Percentiles rank a stretch among this genome's conserved stretches.
These are phyloP conservation scores for Eremophila alpestris DNA, from an alignment of 2,797 vertebrate species.

Conservation along the genomic window DNA sequence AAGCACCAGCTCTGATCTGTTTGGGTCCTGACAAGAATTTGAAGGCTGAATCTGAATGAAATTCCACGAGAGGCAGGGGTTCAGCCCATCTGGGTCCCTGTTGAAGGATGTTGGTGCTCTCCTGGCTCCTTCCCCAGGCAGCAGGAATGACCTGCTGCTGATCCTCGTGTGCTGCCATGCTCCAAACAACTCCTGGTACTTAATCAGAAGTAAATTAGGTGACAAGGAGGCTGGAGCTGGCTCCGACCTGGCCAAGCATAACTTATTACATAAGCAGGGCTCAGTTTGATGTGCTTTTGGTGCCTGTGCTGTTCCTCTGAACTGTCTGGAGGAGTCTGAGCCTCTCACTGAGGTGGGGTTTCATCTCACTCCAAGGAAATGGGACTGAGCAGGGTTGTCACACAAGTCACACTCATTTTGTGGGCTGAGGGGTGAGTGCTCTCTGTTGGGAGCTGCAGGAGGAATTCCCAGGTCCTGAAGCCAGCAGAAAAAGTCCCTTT, in stretches of 20 bases:
- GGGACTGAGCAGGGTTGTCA: not conserved
- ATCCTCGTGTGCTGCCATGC: not conserved
- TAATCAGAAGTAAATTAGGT: conserved; percentile 51
- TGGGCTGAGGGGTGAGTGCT: not conserved
- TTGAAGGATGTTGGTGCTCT: not conserved
- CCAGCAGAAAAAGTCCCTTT: not conserved
- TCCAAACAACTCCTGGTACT: not conserved
- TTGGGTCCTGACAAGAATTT: not conserved
- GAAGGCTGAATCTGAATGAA: not conserved
- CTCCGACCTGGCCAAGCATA: conserved; percentile 14
- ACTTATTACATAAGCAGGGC: not conserved
- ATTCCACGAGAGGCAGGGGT: not conserved
- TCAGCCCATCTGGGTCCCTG: not conserved
- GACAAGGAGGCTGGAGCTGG: not conserved
- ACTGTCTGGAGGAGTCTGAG: not conserved
- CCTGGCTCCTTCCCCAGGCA: not conserved
- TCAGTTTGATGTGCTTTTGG: not conserved
- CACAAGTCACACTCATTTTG: accelerated
- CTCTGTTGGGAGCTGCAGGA: not conserved
- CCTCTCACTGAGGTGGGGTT: accelerated
- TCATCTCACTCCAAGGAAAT: not conserved
- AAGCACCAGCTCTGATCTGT: not conserved
- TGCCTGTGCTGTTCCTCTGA: not conserved
- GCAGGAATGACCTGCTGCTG: not conserved
- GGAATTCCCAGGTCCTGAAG: not conserved